Evolutionary conservation across 1,140 invertebrate species (phyloP), one percentile per base, ranked within the genome.

Genomic region (Trinorchestia longiramus): DNA sequence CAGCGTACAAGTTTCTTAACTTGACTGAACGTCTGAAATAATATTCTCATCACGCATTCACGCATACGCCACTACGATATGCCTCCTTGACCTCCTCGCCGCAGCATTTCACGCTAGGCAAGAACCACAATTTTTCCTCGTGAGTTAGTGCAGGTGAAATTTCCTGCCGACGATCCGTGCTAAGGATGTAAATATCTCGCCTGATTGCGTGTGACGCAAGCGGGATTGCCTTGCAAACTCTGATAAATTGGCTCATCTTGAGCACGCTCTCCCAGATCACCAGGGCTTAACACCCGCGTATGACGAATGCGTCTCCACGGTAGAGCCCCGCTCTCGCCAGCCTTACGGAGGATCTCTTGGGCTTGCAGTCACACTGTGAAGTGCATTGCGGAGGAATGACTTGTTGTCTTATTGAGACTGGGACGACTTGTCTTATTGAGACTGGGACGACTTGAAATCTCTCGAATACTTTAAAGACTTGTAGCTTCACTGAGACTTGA

Each of bases 161-260:
- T 91, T 94, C 43, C 15, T 94, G 36, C 4, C 43, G 92, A 94
- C 43, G 92, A 94, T 43, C 44, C 44, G 41, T 28, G 44, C 92
- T n/a, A 43, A 43, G 40, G 43, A 94, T 94, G 44, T 43, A 94
- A 94, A 94, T 94, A 45, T 94, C 43, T n/a, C 3, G 44, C 92
- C 40, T 94, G 92, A 94, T 94, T 94, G 43, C 44, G 92, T 94
- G 92, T 94, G 92, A 94, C 92, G 92, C 43, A 43, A 43, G 92
- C 36, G 43, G 92, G 44, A 94, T 94, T 94, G 92, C 92, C 44
- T 94, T 94, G 43, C 92, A 94, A 94, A 94, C 92, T 45, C 41
- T n/a, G 92, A 94, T 94, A 47, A 47, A 45, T 94, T 94, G 43
- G 92, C 19, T 40, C 92, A 94, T 94, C 92, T 94, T 94, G 92